Conservation (phyloP, 2,888 invertebrate species). For the Gymnosoma rotundatum region DNA sequence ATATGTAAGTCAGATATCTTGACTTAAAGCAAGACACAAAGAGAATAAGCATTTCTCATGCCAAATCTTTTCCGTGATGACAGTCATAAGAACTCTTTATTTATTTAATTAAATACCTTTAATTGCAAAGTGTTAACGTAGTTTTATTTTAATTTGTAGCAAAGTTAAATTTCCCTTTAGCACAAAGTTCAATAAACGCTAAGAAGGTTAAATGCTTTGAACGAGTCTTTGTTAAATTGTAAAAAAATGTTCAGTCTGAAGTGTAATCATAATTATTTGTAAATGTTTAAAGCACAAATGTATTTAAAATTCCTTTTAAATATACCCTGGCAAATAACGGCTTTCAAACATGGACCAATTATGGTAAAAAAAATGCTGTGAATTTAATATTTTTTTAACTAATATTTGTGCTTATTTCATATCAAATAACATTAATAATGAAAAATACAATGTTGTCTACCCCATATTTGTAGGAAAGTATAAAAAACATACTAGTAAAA, state of each 20-base stretch:
- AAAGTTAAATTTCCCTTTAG: constrained; percentile 29
- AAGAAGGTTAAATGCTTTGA: constrained; percentile 46
- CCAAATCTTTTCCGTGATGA: constrained; percentile 12
- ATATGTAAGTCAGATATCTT: constrained; percentile 13
- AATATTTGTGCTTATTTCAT: neutral
- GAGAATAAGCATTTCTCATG: constrained; percentile 41
- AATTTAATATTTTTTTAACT: neutral
- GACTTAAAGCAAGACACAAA: constrained; percentile 33
- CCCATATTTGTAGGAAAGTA: too few relatives aligned
- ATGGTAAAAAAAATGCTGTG: too few relatives aligned
- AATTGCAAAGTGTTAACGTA: constrained; percentile 64
- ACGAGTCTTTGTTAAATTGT: constrained; percentile 26
- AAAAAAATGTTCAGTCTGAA: constrained; percentile 43
- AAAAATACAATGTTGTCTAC: too few relatives aligned
- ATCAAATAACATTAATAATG: neutral
- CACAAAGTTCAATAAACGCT: constrained; percentile 59
- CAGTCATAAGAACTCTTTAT: constrained; percentile 43
- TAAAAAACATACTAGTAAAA: too few relatives aligned
- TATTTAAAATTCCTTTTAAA: too few relatives aligned
- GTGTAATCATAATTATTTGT: constrained; percentile 22
- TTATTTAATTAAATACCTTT: constrained; percentile 63
- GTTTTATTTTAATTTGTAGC: constrained; percentile 63
- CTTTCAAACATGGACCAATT: too few relatives aligned
- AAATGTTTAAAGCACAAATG: neutral
- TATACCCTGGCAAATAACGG: too few relatives aligned